A percentile compares a stretch with the other conserved stretches of the same genome.
Conservation (phyloP, 2,888 invertebrate genomes). For the Torymus texanus region DNA sequence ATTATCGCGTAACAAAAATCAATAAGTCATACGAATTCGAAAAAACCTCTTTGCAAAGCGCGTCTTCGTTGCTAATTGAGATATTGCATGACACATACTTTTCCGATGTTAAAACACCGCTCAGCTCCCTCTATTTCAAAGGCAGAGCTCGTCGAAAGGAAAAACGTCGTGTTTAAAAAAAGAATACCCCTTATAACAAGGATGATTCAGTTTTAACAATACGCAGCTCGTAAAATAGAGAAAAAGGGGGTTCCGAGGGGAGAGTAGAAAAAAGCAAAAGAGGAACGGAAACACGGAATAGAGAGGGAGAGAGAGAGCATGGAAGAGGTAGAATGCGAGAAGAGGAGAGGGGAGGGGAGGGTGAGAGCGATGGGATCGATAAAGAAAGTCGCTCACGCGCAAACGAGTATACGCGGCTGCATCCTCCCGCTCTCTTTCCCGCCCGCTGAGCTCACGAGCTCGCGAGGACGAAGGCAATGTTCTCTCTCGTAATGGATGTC, state of each 20-base stretch:
- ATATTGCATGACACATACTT: too few species aligned
- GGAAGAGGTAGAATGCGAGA: not conserved
- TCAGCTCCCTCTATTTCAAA: too few species aligned
- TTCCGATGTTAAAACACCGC: too few species aligned
- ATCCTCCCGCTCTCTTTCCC: not conserved
- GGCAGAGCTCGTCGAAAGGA: too few species aligned
- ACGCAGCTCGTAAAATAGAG: constrained; percentile 5
- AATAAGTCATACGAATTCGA: too few species aligned
- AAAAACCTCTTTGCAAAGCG: too few species aligned
- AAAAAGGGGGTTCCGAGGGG: not conserved
- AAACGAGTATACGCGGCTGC: constrained; percentile 21
- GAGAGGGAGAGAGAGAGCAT: not conserved
- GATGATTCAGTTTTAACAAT: constrained; percentile 37
- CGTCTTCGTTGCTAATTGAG: too few species aligned
- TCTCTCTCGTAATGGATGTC: constrained; percentile 60
- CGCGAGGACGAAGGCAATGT: constrained; percentile 53
- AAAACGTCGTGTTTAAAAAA: not conserved
- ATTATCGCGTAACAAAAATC: too few species aligned
- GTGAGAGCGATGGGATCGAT: constrained; percentile 33
- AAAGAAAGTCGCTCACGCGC: constrained; percentile 43
- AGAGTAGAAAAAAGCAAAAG: constrained; percentile 20
- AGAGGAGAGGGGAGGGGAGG: not conserved
- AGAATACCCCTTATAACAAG: not conserved
- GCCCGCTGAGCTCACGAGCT: too few species aligned
- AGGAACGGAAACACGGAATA: not conserved